Conservation (phyloP, 1,140 invertebrate species). For the Anoplophora glabripennis region DNA sequence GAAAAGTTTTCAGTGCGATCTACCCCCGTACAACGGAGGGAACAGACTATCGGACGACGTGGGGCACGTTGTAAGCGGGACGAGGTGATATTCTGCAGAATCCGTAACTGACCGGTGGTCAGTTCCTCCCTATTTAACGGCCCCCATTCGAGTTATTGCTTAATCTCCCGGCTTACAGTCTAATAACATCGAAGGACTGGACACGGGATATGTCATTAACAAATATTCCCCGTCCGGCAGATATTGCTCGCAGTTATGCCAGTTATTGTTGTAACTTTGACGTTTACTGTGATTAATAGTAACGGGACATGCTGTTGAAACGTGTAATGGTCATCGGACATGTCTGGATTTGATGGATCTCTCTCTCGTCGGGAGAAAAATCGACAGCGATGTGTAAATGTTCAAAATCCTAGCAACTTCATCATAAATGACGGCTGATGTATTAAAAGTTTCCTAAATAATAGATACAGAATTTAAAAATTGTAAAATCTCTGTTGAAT, state of each 20-base stretch:
- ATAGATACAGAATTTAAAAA: too few species aligned
- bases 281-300: constrained; percentile 31
- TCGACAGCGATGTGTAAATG: too few species aligned
- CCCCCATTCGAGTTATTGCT: constrained; percentile 35
- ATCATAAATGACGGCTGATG: too few species aligned
- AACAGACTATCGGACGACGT: neutral
- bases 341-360: too few species aligned
- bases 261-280: constrained; percentile 24
- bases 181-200: constrained; percentile 37
- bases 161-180: constrained; percentile 40
- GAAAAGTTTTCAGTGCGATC: neutral
- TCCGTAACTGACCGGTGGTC: constrained; percentile 35
- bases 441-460: too few species aligned
- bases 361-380: too few species aligned
- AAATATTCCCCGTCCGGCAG: constrained; percentile 28
- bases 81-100: constrained; percentile 22
- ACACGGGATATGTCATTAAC: constrained; percentile 38
- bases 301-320: constrained; percentile 9
- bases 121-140: constrained; percentile 34
- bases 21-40: neutral
- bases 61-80: neutral
- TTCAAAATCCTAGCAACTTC: too few species aligned
- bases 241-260: constrained; percentile 10
- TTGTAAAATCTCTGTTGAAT: too few species aligned
- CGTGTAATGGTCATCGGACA: neutral